These are phyloP conservation scores for Parazoanthus darwini DNA, from an alignment of 92 coral and sea anemone species.

Conservation along the genomic window DNA sequence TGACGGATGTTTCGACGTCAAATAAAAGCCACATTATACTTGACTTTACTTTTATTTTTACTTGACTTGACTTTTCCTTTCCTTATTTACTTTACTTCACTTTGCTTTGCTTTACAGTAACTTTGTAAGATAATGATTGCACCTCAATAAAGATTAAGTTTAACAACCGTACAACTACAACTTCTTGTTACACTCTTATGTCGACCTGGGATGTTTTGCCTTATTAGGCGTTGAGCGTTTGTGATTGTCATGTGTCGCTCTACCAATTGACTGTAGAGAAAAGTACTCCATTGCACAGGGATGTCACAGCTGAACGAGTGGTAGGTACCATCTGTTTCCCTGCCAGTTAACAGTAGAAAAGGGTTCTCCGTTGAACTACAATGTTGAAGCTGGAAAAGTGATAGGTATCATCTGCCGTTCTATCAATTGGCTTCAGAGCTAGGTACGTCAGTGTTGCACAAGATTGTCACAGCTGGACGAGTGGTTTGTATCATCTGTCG, in stretches of 20 bases:
- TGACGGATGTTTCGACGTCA: no score
- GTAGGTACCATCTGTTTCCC: constrained; percentile 35
- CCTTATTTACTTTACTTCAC: no score
- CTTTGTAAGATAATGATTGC: no score
- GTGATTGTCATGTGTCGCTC: constrained; percentile 69
- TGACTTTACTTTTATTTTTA: no score
- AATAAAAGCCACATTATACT: no score
- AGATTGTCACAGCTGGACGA: constrained; percentile 56
- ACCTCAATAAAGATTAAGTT: neutral
- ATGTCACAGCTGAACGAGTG: constrained; percentile 58
- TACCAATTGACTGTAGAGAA: constrained; percentile 75
- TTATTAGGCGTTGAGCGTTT: constrained; percentile 55
- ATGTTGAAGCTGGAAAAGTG: no score
- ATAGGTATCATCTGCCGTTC: constrained; percentile 43
- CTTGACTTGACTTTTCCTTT: no score
- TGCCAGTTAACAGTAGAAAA: no score
- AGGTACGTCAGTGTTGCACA: constrained; percentile 64
- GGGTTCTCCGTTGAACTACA: no score
- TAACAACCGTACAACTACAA: neutral
- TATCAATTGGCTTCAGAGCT: constrained; percentile 71
- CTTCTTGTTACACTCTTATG: neutral
- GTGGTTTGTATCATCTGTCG: constrained; percentile 45
- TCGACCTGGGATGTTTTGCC: neutral
- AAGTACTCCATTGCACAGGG: constrained; percentile 68
- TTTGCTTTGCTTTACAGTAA: no score